A percentile compares a stretch with the other conserved stretches of the same genome.
phyloP scores from a whole-genome alignment of 2,888 invertebrate genomes.

The Dromius quadrimaculatus region DNA sequence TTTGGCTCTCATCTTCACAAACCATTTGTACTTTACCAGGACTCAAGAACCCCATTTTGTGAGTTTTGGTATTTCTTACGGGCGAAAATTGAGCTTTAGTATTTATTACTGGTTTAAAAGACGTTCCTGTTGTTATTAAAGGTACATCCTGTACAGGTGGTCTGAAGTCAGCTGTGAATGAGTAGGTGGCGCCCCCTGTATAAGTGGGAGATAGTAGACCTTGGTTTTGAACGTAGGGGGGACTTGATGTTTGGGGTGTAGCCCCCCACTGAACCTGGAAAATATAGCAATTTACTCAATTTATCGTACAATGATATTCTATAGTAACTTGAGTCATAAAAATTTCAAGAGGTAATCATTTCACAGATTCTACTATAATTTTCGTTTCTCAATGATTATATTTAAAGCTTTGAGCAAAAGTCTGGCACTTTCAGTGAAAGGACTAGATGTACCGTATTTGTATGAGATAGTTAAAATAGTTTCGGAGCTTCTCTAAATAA shows the following conservation, averaged over 20 bases:
- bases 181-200: slow-evolving; percentile 80
- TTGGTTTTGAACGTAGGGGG: slow-evolving; percentile 73
- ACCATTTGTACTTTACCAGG: slow-evolving; percentile 64
- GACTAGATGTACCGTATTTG: no score
- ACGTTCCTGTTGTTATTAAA: slow-evolving; percentile 69
- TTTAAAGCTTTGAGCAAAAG: no score
- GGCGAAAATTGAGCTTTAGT: slow-evolving; percentile 41
- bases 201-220: slow-evolving; percentile 77
- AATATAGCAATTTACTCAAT: no score
- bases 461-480: no score
- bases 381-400: no score
- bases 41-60: slow-evolving; percentile 38
- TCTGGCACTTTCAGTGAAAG: no score
- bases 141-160: slow-evolving; percentile 72
- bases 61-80: slow-evolving; percentile 20
- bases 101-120: slow-evolving; percentile 71
- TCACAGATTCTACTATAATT: no score
- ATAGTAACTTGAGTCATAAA: no score
- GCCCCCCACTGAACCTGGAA: slow-evolving; percentile 77
- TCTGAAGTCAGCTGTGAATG: slow-evolving; percentile 86
- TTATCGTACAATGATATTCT: no score
- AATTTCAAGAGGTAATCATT: no score
- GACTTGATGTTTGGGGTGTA: slow-evolving; percentile 71
- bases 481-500: no score
- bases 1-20: slow-evolving; percentile 81